Base-by-base conservation (phyloP, 2,888 invertebrate genomes). In the Campaea margaritaria region DNA sequence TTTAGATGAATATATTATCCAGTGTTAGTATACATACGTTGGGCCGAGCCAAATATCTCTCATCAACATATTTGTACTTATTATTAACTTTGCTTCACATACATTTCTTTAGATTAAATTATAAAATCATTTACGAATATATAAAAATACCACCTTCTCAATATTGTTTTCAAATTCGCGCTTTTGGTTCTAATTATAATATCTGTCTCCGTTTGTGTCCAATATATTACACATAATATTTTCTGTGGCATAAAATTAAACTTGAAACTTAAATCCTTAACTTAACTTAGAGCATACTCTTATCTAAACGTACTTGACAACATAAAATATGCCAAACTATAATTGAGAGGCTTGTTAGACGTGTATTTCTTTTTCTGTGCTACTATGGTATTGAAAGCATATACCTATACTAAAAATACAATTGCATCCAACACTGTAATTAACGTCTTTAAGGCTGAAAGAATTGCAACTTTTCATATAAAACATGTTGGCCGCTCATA, bases 11-110 rank as follows among this genome's bases (percentile, higher is more conserved):
- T 82, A 74, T 73, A 67, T 70, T 5, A 21, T 5, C 76, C 79
- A 62, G 65, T 75, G 78, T 86, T 83, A 86, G 85, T 86, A 83
- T 80, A 83, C 82, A 78, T 74, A 78, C 75, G 73, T 74, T 73
- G 87, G 86, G 86, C 84, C 84, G 85, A 86, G 88, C 83, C 83
- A 76, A 75, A 74, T 75, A 76, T 75, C 78, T 74, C 72, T 79
- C 77, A 82, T 55, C 57, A 52, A 86, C 79, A 79, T 78, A 83
- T 91, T 91, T 91, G 91, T 91, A 91, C 91, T 91, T 86, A 86
- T 80, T 74, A 79, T 82, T 78, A 82, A 83, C 81, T 76, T 82
- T 75, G 74, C 79, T 74, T 81, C 72, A 76, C 74, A 79, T 78
- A 77, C 68, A 38, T 39, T 39, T 74, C 76, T 72, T 77, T 66